phyloP scores from a whole-genome alignment of 1,140 invertebrate species.

The Rhopalosiphum maidis region DNA sequence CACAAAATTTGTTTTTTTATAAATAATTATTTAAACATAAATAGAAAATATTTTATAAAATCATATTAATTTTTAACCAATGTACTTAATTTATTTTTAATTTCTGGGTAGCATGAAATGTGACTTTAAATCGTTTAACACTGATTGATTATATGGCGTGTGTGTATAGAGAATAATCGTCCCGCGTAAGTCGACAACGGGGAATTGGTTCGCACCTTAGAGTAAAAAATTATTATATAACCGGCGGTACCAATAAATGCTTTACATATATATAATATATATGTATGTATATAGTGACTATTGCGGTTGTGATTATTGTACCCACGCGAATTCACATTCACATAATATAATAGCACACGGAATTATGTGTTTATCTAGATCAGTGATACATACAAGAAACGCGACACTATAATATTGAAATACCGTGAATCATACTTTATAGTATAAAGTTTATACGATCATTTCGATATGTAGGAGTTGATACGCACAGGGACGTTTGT shows the following conservation, averaged over 20 bases:
- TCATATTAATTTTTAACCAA: no score
- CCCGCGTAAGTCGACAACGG: background rate
- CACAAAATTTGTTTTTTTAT: background rate
- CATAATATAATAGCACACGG: background rate
- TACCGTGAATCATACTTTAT: conserved; percentile 15
- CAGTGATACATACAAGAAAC: background rate
- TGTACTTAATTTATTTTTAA: no score
- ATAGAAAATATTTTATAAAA: background rate
- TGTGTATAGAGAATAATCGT: background rate
- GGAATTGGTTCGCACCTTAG: background rate
- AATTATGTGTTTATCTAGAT: conserved; percentile 38
- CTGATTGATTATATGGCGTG: no score
- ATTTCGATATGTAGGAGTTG: background rate
- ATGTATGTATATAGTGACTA: background rate
- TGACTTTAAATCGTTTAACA: no score
- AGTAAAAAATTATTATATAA: background rate
- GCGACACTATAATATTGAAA: conserved; percentile 21
- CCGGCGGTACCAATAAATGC: background rate
- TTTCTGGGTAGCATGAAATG: no score
- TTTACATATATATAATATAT: background rate
- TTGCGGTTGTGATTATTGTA: background rate
- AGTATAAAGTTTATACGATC: background rate
- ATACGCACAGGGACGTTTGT: background rate
- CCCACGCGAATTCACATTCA: background rate
- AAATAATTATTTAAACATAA: background rate